Percentiles rank a stretch among this genome's conserved stretches.
Conservation (phyloP, 2,797 vertebrate genomes). For the Phataginus tricuspis region DNA sequence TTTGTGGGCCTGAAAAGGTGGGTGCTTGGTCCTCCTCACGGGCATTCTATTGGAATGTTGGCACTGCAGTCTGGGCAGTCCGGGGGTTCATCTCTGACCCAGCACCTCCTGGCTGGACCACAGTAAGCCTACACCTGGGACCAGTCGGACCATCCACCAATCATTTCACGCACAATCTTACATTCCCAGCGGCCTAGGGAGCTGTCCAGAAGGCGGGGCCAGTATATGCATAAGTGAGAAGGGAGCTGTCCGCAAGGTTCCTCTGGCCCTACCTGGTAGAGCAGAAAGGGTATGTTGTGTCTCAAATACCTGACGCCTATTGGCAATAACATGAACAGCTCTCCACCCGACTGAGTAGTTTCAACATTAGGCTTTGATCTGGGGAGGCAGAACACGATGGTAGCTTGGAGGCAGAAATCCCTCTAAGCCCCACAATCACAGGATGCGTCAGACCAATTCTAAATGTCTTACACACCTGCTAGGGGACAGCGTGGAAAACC, state of each 20-base stretch:
- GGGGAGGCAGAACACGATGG: not conserved
- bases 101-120: not conserved
- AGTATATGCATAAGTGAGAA: not conserved
- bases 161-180: not conserved
- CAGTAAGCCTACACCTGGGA: not conserved
- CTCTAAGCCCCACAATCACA: not conserved
- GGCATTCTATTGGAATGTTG: not conserved
- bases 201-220: not conserved
- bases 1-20: not conserved
- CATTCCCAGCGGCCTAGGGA: not conserved
- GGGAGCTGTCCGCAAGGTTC: not conserved
- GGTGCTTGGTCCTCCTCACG: not conserved
- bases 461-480: not conserved
- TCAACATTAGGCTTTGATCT: not conserved
- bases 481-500: not conserved
- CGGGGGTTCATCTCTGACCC: not conserved
- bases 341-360: not conserved
- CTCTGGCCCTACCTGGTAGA: not conserved
- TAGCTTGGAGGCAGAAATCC: not conserved
- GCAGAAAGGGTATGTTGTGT: not conserved
- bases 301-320: not conserved
- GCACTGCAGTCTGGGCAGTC: not conserved
- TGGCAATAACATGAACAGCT: not conserved
- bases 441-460: not conserved
- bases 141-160: too few species aligned